Evolutionary conservation across 2,797 vertebrate genomes (phyloP).

Genomic region (Heteromormyrus szaboi): DNA sequence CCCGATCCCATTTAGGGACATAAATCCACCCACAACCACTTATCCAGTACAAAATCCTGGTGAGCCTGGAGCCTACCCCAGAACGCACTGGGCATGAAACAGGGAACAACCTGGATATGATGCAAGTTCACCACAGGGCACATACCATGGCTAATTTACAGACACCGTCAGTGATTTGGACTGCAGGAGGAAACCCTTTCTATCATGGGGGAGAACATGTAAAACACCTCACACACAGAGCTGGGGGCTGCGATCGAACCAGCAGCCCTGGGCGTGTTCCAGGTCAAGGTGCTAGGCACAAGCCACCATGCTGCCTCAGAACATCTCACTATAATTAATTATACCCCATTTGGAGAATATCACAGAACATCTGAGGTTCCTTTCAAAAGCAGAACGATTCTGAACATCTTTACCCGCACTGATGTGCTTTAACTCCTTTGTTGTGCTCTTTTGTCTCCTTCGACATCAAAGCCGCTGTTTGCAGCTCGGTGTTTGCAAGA

Average conservation of each 20-base stretch:
- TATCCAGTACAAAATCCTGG: neutral
- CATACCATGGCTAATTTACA: neutral
- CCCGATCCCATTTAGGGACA: neutral
- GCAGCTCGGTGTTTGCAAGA: neutral
- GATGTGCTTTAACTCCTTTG: neutral
- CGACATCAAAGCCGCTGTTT: conserved; percentile 5
- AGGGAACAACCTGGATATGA: neutral
- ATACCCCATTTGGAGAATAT: conserved; percentile 15
- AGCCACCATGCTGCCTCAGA: neutral
- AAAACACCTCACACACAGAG: neutral
- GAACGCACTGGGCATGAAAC: neutral
- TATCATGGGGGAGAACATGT: neutral
- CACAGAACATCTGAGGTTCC: neutral
- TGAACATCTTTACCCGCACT: conserved; percentile 5
- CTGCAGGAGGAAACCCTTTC: neutral
- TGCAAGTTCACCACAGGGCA: neutral
- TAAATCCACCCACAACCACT: neutral
- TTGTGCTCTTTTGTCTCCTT: neutral
- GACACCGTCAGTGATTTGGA: neutral
- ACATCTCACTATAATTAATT: neutral
- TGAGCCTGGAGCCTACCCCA: neutral
- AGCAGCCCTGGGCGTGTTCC: neutral
- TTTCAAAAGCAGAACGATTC: conserved; percentile 14
- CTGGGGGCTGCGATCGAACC: neutral
- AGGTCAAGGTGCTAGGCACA: neutral